Conservation (phyloP, 2,113 vertebrate species). For the Corvus cornix region DNA sequence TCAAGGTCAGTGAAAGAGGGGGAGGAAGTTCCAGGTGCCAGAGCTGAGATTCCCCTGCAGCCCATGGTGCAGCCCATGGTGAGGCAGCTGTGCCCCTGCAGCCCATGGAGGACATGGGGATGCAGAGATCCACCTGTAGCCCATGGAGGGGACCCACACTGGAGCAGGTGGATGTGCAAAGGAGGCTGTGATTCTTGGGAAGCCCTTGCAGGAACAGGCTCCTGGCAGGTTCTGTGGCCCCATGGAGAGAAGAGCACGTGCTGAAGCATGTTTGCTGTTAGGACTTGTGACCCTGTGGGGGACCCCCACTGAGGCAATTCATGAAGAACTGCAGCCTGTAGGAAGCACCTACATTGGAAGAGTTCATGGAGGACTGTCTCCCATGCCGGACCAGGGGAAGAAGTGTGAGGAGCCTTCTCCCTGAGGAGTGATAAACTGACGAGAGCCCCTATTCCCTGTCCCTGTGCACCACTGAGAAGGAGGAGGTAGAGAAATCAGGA, state of each 20-base stretch:
- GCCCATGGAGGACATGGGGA: fast-evolving
- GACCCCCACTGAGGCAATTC: background rate
- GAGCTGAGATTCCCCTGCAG: background rate
- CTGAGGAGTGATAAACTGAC: background rate
- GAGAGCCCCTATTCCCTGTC: background rate
- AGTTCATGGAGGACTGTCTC: background rate
- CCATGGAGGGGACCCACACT: fast-evolving
- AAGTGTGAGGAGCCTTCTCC: background rate
- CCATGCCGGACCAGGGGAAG: background rate
- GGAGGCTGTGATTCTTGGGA: background rate
- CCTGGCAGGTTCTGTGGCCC: background rate
- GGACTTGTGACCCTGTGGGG: no score
- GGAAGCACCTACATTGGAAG: background rate
- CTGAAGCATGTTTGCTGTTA: background rate
- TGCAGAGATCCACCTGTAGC: background rate
- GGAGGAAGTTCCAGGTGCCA: background rate
- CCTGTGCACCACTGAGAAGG: background rate
- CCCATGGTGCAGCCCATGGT: background rate
- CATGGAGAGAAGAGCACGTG: background rate
- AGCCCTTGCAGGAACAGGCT: background rate
- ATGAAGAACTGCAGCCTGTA: background rate
- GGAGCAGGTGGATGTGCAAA: background rate
- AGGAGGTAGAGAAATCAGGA: background rate
- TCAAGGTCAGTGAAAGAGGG: background rate
- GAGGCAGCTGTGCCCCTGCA: background rate